Percentiles rank a stretch among this genome's conserved stretches.
These are phyloP conservation scores for Cryptocephalus moraei DNA, from an alignment of 2,888 invertebrate genomes.

Conservation along the genomic window DNA sequence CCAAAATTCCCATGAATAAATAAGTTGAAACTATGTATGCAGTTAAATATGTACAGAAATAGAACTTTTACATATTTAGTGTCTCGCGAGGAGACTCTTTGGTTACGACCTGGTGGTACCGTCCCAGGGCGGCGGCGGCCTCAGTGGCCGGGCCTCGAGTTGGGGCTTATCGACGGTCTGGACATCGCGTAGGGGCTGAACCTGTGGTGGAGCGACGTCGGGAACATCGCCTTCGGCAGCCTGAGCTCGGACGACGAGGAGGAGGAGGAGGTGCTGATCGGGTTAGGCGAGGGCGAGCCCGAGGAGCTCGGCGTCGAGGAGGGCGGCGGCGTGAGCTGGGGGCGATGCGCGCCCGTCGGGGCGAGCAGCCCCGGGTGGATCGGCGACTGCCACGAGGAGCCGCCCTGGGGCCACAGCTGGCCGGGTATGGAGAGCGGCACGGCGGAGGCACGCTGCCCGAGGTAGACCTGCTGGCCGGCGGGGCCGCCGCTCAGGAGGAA, in stretches of 20 bases:
- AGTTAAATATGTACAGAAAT: neutral
- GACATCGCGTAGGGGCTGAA: constrained; percentile 38
- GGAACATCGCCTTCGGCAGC: constrained; percentile 39
- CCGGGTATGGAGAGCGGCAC: constrained; percentile 34
- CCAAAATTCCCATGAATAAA: constrained; percentile 6
- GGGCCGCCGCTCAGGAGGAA: constrained; percentile 30
- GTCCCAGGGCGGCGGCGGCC: constrained; percentile 5
- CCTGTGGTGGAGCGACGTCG: constrained; percentile 36
- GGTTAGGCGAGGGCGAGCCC: constrained; percentile 47
- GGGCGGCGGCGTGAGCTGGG: constrained; percentile 37
- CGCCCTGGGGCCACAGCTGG: constrained; percentile 39
- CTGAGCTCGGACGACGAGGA: constrained; percentile 30
- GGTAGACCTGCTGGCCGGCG: constrained; percentile 32
- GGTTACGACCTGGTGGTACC: constrained; percentile 16
- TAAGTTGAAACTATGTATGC: neutral
- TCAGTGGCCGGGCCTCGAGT: constrained; percentile 27
- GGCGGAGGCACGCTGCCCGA: constrained; percentile 30
- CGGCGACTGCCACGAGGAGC: constrained; percentile 30
- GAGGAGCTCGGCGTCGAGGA: constrained; percentile 47
- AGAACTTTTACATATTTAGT: constrained; percentile 18
- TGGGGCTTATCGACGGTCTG: constrained; percentile 24
- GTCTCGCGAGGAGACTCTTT: constrained; percentile 27
- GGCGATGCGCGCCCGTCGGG: constrained; percentile 33
- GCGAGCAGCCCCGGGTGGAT: constrained; percentile 36
- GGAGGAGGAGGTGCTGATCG: constrained; percentile 23